Evolutionary conservation across 2,797 vertebrate genomes (phyloP).

Genomic region (Steatocranus sp.): DNA sequence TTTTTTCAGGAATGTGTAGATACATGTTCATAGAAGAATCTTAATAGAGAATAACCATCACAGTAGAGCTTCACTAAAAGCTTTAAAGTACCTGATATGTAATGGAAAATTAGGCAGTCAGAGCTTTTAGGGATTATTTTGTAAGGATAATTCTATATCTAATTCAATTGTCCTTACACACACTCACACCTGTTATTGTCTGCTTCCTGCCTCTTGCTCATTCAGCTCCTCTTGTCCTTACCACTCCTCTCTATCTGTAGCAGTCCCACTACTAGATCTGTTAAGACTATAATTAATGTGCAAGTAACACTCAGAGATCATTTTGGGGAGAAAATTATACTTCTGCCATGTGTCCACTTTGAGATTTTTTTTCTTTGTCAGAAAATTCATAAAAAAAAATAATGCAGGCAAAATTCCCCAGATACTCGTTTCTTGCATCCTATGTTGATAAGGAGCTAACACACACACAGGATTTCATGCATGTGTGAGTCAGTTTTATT

Average conservation of each 20-base stretch:
- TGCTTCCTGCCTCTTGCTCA: neutral
- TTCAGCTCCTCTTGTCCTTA: neutral
- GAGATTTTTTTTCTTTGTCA: neutral
- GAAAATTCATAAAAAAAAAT: neutral
- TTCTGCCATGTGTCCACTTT: neutral
- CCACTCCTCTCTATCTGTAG: neutral
- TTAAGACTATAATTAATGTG: neutral
- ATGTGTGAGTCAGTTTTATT: neutral
- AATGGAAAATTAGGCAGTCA: neutral
- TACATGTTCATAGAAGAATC: neutral
- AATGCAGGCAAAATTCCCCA: neutral
- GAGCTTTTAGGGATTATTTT: neutral
- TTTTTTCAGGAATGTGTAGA: neutral
- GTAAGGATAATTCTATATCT: neutral
- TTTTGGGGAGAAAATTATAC: neutral
- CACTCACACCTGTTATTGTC: neutral
- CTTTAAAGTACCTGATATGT: neutral
- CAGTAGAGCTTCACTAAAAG: neutral
- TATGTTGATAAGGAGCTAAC: neutral
- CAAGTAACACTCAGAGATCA: neutral
- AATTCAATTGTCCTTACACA: neutral
- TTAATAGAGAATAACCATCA: neutral
- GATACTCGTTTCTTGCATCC: neutral
- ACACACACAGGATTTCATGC: neutral
- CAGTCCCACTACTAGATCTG: neutral